These are phyloP conservation scores for Antheraea yamamai DNA, from an alignment of 2,888 invertebrate species.

Conservation along the genomic window DNA sequence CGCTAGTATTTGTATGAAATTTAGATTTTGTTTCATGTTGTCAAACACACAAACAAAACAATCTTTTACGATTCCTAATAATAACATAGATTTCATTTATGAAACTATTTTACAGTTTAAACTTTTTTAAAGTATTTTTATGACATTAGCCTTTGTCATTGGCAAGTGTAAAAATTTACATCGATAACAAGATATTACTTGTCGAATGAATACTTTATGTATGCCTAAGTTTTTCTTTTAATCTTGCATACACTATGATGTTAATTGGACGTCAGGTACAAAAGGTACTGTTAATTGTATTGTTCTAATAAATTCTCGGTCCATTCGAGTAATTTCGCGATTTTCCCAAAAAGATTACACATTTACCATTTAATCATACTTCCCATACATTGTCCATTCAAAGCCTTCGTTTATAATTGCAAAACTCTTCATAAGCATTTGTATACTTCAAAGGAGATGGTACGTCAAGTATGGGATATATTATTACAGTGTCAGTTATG, in stretches of 20 bases:
- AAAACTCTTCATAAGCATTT: constrained; percentile 1
- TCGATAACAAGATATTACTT: no score
- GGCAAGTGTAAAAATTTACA: no score
- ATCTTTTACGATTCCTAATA: no score
- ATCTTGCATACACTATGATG: neutral
- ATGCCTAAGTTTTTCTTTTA: neutral
- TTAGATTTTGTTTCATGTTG: no score
- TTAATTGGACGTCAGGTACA: constrained; percentile 13
- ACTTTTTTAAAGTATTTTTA: no score
- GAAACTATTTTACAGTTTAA: no score
- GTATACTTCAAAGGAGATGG: constrained; percentile 9
- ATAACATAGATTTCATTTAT: no score
- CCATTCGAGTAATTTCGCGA: constrained; percentile 19
- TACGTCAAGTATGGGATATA: constrained; percentile 1
- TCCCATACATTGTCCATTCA: constrained; percentile 15
- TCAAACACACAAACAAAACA: no score
- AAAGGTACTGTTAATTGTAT: constrained; percentile 21
- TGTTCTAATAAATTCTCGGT: constrained; percentile 22
- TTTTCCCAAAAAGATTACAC: constrained; percentile 36
- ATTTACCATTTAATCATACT: constrained; percentile 12
- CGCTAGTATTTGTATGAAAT: no score
- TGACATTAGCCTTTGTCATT: no score
- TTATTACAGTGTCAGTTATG: neutral
- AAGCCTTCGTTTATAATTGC: neutral
- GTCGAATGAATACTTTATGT: neutral